These are phyloP conservation scores for Torymus aiolomorphi DNA, from an alignment of 2,888 invertebrate genomes.

Conservation along the genomic window DNA sequence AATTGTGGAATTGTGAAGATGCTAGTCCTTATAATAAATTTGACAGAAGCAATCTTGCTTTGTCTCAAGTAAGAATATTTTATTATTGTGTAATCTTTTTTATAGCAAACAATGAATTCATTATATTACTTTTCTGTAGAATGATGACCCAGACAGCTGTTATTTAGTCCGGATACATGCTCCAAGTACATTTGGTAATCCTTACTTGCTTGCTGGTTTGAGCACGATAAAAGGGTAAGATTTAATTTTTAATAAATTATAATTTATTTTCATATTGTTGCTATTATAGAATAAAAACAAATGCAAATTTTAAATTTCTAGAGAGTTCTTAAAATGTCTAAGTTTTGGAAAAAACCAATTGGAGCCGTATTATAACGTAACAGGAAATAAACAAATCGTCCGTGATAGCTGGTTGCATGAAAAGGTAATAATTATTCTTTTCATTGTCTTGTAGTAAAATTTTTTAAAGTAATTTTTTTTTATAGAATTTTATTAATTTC, in stretches of 20 bases:
- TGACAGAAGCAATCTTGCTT: slow-evolving; percentile 79
- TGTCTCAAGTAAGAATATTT: slow-evolving; percentile 75
- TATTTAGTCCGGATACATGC: slow-evolving; percentile 81
- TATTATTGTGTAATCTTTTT: no score
- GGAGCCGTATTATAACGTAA: slow-evolving; percentile 78
- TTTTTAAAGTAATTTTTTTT: slow-evolving; percentile 28
- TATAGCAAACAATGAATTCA: no score
- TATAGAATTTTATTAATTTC: slow-evolving; percentile 45
- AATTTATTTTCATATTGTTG: slow-evolving; percentile 9
- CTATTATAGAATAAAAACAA: slow-evolving; percentile 34
- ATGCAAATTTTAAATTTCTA: slow-evolving; percentile 62
- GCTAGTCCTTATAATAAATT: slow-evolving; percentile 80
- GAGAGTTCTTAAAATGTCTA: slow-evolving; percentile 76
- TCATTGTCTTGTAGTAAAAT: slow-evolving; percentile 27
- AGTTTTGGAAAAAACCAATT: slow-evolving; percentile 77
- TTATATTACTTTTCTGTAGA: slow-evolving; percentile 73
- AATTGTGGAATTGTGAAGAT: slow-evolving; percentile 82
- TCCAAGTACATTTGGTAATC: slow-evolving; percentile 73
- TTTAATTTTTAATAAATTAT: slow-evolving; percentile 7
- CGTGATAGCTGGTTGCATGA: slow-evolving; percentile 82
- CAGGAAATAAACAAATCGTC: slow-evolving; percentile 83
- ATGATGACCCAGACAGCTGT: slow-evolving; percentile 80
- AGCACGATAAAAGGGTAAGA: slow-evolving; percentile 78
- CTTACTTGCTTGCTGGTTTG: slow-evolving; percentile 82
- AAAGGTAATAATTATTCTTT: slow-evolving; percentile 75